phyloP scores from a whole-genome alignment of 2,888 invertebrate species.

The Sepiola atlantica region DNA sequence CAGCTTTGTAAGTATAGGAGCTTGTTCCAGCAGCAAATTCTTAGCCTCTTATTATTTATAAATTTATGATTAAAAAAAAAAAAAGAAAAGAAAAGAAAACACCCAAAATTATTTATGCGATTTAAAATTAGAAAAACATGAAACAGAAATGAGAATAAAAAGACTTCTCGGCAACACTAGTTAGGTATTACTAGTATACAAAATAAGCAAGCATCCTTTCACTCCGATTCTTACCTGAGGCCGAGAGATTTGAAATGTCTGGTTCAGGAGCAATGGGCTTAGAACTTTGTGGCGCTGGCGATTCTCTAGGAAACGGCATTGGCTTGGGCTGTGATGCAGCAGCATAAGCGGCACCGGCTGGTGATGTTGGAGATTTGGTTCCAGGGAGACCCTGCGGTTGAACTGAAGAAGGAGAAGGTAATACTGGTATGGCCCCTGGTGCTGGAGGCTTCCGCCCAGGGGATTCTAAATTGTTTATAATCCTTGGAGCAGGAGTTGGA shows the following conservation, averaged over 20 bases:
- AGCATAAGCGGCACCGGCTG: not conserved
- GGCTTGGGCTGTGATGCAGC: not conserved
- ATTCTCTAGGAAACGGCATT: not conserved
- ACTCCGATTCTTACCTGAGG: not conserved
- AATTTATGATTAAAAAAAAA: no score
- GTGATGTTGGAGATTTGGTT: not conserved
- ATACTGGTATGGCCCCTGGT: not conserved
- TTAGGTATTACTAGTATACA: no score
- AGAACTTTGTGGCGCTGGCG: not conserved
- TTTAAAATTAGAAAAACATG: no score
- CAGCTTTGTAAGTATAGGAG: no score
- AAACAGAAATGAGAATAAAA: no score
- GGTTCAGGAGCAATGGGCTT: not conserved
- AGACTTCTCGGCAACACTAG: no score
- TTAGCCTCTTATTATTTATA: no score
- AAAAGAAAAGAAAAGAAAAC: no score
- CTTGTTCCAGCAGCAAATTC: no score
- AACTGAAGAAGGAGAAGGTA: slow-evolving; percentile 32
- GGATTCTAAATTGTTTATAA: not conserved
- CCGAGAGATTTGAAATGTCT: not conserved
- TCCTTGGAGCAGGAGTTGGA: slow-evolving; percentile 1
- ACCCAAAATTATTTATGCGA: no score
- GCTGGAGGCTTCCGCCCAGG: not conserved
- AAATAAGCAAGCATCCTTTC: no score
- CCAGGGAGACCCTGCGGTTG: not conserved